Conservation (phyloP, 2,113 vertebrate genomes). For the Perca flavescens region DNA sequence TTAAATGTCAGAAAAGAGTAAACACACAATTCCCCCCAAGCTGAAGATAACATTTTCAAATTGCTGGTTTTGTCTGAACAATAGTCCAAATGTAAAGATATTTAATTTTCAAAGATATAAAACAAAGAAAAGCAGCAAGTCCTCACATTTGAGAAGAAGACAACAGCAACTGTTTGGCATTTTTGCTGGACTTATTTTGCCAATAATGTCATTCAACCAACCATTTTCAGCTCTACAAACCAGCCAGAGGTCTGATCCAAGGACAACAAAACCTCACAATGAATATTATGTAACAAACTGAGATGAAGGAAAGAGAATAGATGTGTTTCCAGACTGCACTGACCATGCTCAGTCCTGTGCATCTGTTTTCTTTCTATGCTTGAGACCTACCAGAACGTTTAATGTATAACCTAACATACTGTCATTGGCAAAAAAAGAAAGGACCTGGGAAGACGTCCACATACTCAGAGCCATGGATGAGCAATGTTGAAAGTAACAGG, state of each 20-base stretch:
- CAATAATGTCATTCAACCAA: not conserved
- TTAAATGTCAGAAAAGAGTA: not conserved
- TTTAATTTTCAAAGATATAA: not conserved
- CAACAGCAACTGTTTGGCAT: not conserved
- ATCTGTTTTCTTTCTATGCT: not conserved
- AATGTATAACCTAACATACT: conserved; percentile 5
- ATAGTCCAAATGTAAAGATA: not conserved
- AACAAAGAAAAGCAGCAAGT: not conserved
- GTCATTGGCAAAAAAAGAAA: not conserved
- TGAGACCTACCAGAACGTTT: conserved; percentile 26
- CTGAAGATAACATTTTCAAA: not conserved
- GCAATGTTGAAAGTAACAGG: conserved; percentile 19
- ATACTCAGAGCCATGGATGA: conserved; percentile 29
- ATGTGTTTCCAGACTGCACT: not conserved
- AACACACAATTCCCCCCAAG: not conserved
- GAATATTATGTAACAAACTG: conserved; percentile 5
- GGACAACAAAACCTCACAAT: conserved; percentile 1
- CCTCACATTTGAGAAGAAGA: not conserved
- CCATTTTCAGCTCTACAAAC: not conserved
- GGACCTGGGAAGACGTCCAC: conserved; percentile 24
- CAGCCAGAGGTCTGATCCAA: not conserved
- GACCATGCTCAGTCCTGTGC: not conserved
- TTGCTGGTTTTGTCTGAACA: not conserved
- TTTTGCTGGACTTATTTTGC: not conserved
- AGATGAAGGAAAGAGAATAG: conserved; percentile 2